These are phyloP conservation scores for Ptychadena robeensis DNA, from an alignment of 2,797 vertebrate genomes.

Conservation along the genomic window DNA sequence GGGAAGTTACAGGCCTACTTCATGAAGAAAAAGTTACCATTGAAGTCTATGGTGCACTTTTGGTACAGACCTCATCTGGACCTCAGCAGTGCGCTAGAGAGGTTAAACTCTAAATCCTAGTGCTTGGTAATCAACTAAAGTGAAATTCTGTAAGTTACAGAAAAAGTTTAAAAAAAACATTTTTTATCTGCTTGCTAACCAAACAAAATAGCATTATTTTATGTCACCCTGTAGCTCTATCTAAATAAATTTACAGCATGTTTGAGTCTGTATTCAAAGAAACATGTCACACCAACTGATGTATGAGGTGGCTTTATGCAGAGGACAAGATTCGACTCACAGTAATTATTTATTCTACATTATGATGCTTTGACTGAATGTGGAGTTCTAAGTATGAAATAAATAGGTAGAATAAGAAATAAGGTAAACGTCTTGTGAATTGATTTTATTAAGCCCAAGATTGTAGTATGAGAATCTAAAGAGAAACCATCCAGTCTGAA, in stretches of 20 bases:
- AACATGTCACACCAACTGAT: conserved; percentile 27
- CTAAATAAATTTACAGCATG: conserved; percentile 5
- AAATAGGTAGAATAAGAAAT: background rate
- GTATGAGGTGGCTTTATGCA: background rate
- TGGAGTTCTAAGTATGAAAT: background rate
- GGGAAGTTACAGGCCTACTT: no score
- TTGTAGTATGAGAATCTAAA: no score
- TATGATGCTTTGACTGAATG: background rate
- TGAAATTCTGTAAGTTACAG: no score
- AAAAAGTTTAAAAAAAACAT: background rate
- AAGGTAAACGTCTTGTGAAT: no score
- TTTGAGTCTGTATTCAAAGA: background rate
- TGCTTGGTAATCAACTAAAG: no score
- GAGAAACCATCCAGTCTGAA: no score
- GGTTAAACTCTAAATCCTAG: no score
- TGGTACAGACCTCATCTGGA: no score
- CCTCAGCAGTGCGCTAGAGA: no score
- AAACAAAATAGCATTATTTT: background rate
- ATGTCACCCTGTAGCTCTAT: background rate
- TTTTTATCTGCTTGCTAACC: background rate
- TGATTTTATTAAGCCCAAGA: no score
- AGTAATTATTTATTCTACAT: background rate
- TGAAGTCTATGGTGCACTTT: no score
- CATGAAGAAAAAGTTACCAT: no score
- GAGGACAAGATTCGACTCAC: background rate